Base-by-base conservation (phyloP, 2,888 invertebrate genomes). In the Lepidochrysops patricia region DNA sequence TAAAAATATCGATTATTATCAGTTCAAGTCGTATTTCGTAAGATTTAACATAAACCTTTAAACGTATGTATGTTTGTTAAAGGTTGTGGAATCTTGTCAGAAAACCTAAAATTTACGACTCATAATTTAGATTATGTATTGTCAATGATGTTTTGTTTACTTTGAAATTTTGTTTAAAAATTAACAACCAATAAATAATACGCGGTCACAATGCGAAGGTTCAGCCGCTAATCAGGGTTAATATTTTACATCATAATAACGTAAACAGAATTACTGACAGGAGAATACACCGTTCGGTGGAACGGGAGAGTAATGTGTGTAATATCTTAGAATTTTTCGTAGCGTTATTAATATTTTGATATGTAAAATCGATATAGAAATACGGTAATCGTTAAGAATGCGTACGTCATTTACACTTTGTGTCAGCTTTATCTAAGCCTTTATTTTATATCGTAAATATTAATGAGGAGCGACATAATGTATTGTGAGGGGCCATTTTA, bases 401-500 rank as follows among this genome's bases (percentile, higher is more conserved):
- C 54, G 32, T 32, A 54, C 29, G 54, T 32, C 29, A 54, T 54
- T 54, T 54, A 54, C 29, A 54, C 54, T 54, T 54, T 52, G 27
- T 52, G 52, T 52, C 52, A 52, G 25, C 34, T 34, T 50, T 32
- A 35, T 57, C 37, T 59, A 52, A 59, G 50, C 59, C 59, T 52
- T 59, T 26, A 35, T 52, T 59, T 59, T 37, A 59, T 50, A 59
- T 26, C 59, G 59, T 59, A 59, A 58, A 58, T 23, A 49, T 49
- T 49, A 58, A 23, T 49, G 57, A 49, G 48, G 6, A 37, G 52
- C 34, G 49, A 58, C 50, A 58, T 50, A 15, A 63, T 61, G 54
- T 61, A 62, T 62, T 63, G 62, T 62, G 54, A 61, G 69, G 68
- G 80, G 49, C 37, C 59, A 50, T 35, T 52, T 82, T 73, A 80